A percentile compares a stretch with the other conserved stretches of the same genome.
phyloP scores from a whole-genome alignment of 2,113 vertebrate genomes.

The Phyllostomus hastatus region DNA sequence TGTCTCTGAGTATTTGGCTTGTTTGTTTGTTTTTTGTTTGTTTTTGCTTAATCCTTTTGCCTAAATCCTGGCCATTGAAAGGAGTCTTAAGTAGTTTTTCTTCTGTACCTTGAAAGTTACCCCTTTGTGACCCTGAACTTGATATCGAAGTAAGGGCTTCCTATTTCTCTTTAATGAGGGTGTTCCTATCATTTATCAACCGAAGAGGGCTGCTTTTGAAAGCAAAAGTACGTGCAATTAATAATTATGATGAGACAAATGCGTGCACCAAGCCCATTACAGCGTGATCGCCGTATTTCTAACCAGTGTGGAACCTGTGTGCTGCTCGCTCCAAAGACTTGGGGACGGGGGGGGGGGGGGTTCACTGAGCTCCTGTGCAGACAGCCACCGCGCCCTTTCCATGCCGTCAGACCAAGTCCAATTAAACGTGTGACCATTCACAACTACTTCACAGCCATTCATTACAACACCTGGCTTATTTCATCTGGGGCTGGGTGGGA shows the following conservation, averaged over 20 bases:
- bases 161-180: neutral
- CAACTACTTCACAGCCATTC: neutral
- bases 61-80: neutral
- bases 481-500: fast-evolving
- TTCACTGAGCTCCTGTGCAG: neutral
- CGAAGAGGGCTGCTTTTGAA: neutral
- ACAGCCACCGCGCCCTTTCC: neutral
- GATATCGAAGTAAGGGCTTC: neutral
- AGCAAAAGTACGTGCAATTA: neutral
- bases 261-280: neutral
- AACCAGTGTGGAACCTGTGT: neutral
- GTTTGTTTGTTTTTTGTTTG: neutral
- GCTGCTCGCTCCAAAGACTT: neutral
- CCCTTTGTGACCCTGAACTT: neutral
- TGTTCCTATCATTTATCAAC: neutral
- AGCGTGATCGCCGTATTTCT: neutral
- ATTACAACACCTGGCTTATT: neutral
- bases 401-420: neutral
- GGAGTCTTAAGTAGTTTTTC: neutral
- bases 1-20: neutral
- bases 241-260: neutral
- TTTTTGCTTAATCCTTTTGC: neutral
- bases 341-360: neutral
- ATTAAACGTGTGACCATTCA: neutral
- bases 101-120: neutral